Evolutionary conservation across 2,113 vertebrate species (phyloP).

Genomic region (Meriones unguiculatus): DNA sequence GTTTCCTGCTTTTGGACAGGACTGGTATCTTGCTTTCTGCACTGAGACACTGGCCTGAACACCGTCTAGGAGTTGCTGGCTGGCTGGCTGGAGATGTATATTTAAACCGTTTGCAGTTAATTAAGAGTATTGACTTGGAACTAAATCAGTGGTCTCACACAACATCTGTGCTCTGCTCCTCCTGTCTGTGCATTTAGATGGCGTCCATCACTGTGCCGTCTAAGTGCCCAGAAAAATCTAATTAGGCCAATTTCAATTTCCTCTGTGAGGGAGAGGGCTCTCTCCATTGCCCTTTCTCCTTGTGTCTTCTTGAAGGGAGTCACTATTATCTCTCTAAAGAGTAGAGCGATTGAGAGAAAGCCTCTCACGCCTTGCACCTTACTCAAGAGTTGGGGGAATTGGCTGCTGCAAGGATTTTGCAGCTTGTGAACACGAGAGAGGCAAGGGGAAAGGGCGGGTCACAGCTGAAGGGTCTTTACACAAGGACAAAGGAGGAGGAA

Average conservation of each 20-base stretch:
- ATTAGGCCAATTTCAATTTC: slow-evolving; percentile 76
- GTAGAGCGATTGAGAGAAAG: slow-evolving; percentile 81
- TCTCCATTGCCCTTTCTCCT: slow-evolving; percentile 52
- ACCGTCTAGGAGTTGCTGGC: slow-evolving; percentile 64
- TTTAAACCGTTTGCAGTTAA: slow-evolving; percentile 90
- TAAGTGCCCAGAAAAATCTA: slow-evolving; percentile 71
- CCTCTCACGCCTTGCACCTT: slow-evolving; percentile 82
- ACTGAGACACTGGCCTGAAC: neutral
- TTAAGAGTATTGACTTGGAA: slow-evolving; percentile 90
- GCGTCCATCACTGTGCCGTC: slow-evolving; percentile 65
- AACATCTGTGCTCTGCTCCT: slow-evolving; percentile 86
- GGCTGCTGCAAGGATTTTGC: slow-evolving; percentile 28
- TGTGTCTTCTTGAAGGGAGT: slow-evolving; percentile 49
- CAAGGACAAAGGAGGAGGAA: neutral
- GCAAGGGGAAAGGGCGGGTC: slow-evolving; percentile 28
- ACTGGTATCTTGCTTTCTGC: slow-evolving; percentile 30
- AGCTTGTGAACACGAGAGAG: slow-evolving; percentile 47
- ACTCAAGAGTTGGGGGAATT: slow-evolving; percentile 69
- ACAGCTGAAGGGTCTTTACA: neutral
- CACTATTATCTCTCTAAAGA: slow-evolving; percentile 73
- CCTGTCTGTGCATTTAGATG: slow-evolving; percentile 72
- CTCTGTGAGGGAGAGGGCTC: slow-evolving; percentile 61
- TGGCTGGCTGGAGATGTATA: slow-evolving; percentile 71
- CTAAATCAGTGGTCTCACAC: slow-evolving; percentile 86
- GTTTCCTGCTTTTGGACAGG: slow-evolving; percentile 35